A percentile compares a stretch with the other conserved stretches of the same genome.
These are phyloP conservation scores for Drosophila diplacantha DNA, from an alignment of 2,888 invertebrate species.

Conservation along the genomic window DNA sequence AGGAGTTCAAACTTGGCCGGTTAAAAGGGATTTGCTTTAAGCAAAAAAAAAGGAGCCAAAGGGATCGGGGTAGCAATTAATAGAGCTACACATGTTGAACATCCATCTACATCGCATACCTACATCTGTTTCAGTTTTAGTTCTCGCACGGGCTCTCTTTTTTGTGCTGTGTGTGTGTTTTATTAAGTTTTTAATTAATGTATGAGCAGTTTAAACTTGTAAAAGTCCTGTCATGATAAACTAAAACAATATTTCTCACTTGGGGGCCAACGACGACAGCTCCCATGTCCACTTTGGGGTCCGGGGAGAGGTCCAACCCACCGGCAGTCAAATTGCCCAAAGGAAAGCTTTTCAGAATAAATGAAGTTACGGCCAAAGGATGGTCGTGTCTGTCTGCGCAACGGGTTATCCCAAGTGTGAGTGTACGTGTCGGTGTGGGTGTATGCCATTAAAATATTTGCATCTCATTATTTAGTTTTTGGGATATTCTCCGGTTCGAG, in stretches of 20 bases:
- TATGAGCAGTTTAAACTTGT: slow-evolving; percentile 72
- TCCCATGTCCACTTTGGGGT: slow-evolving; percentile 17
- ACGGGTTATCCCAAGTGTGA: neutral
- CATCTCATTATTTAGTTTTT: slow-evolving; percentile 67
- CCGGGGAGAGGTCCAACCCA: slow-evolving; percentile 21
- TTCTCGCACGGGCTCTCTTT: slow-evolving; percentile 30
- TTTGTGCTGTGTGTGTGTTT: slow-evolving; percentile 49
- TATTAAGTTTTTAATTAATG: slow-evolving; percentile 73
- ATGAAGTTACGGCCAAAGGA: slow-evolving; percentile 51
- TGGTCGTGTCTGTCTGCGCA: slow-evolving; percentile 16
- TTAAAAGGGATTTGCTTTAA: neutral
- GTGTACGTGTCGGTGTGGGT: slow-evolving; percentile 31
- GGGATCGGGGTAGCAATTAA: slow-evolving; percentile 27
- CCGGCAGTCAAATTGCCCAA: slow-evolving; percentile 31
- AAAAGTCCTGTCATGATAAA: slow-evolving; percentile 72
- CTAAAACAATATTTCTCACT: slow-evolving; percentile 72
- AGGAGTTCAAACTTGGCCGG: neutral
- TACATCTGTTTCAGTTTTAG: slow-evolving; percentile 32
- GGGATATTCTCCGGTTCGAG: slow-evolving; percentile 2
- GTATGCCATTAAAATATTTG: slow-evolving; percentile 69
- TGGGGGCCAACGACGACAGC: slow-evolving; percentile 50
- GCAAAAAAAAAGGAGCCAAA: neutral
- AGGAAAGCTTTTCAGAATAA: slow-evolving; percentile 59
- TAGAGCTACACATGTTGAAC: slow-evolving; percentile 37
- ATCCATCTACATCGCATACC: slow-evolving; percentile 22